A percentile compares a stretch with the other conserved stretches of the same genome.
These are phyloP conservation scores for Tenualosa thibaudeaui DNA, from an alignment of 2,797 vertebrate genomes.

Conservation along the genomic window DNA sequence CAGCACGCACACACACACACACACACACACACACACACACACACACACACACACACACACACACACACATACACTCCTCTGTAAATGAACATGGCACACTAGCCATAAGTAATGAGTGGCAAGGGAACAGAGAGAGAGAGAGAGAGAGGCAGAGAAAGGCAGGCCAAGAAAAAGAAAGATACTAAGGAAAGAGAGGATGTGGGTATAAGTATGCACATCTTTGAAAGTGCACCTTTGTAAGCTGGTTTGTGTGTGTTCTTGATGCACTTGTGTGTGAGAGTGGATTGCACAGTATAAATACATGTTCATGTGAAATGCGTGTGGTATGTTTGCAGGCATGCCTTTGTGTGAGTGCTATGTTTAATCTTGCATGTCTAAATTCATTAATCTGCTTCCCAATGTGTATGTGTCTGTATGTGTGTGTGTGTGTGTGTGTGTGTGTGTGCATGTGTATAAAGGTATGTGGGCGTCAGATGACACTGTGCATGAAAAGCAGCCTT, in stretches of 20 bases:
- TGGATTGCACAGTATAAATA: neutral
- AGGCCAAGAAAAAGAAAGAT: neutral
- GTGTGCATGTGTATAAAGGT: neutral
- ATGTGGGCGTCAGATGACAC: neutral
- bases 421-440: too few species aligned
- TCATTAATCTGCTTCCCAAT: neutral
- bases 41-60: neutral
- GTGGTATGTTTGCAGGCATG: constrained; percentile 1
- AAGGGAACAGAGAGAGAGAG: neutral
- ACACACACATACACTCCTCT: neutral
- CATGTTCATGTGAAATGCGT: neutral
- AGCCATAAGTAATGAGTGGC: neutral
- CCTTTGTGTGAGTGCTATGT: neutral
- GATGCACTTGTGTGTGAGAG: neutral
- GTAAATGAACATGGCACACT: neutral
- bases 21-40: neutral
- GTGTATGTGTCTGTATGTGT: neutral
- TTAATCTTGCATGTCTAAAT: constrained; percentile 3
- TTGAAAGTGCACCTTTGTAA: too few species aligned
- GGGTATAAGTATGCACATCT: neutral
- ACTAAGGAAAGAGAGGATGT: neutral
- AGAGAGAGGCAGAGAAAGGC: neutral
- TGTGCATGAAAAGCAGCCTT: neutral
- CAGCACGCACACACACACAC: neutral
- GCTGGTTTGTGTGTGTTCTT: too few species aligned